Conservation (phyloP, 2,113 vertebrate genomes). For the Ailuropoda melanoleuca region DNA sequence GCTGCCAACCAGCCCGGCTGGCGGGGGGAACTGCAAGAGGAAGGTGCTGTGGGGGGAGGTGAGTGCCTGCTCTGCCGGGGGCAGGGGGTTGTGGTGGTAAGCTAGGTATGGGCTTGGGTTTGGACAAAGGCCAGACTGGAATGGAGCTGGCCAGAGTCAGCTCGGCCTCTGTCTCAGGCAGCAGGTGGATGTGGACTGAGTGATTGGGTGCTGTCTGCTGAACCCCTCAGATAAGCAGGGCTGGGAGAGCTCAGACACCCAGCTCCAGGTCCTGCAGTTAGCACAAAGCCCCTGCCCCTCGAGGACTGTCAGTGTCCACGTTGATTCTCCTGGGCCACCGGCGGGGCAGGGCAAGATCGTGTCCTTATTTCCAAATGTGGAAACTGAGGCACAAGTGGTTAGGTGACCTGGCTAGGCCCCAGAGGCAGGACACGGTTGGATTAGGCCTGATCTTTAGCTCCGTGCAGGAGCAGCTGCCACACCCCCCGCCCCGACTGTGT, state of each 20-base stretch:
- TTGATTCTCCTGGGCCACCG: fast-evolving
- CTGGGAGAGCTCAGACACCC: background rate
- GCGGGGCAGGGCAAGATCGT: background rate
- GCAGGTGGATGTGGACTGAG: fast-evolving
- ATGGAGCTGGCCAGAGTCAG: background rate
- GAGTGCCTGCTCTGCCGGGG: slow-evolving; percentile 46
- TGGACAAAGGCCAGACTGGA: background rate
- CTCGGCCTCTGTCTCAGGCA: background rate
- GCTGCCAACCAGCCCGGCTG: slow-evolving; percentile 79
- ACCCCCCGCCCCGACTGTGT: background rate
- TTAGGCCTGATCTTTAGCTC: background rate
- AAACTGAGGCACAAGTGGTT: background rate
- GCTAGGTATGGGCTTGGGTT: background rate
- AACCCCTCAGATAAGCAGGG: background rate
- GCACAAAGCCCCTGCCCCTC: background rate
- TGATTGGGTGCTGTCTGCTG: no score
- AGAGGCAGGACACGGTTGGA: background rate
- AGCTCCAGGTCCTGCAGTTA: background rate
- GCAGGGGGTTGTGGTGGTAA: no score
- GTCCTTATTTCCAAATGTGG: background rate
- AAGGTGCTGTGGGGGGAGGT: slow-evolving; percentile 94
- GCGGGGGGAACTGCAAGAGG: slow-evolving; percentile 84
- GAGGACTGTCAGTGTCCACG: background rate
- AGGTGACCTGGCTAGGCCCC: background rate
- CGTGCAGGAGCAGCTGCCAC: background rate